Conservation (phyloP, 37 sponge, comb jelly and placozoan species). For the Chondrosia reniformis region DNA sequence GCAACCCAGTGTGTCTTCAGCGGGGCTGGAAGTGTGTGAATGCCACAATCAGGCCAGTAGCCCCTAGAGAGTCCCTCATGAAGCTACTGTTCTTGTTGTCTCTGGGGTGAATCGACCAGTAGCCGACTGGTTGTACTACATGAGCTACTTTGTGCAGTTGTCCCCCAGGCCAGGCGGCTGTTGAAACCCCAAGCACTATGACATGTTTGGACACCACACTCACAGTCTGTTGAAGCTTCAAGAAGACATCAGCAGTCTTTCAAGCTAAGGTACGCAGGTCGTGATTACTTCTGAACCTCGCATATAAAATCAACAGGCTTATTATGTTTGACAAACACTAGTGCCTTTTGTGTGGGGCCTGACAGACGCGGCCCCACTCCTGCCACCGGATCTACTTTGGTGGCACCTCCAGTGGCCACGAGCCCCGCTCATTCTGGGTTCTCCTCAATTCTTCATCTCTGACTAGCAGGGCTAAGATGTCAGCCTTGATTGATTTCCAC, state of each 20-base stretch:
- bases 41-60: neutral
- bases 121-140: neutral
- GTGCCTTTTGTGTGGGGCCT: no score
- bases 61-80: neutral
- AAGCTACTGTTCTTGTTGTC: neutral
- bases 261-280: no score
- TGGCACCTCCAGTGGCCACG: neutral
- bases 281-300: no score
- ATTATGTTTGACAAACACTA: no score
- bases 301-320: no score
- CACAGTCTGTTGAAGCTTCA: no score
- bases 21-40: constrained; percentile 1
- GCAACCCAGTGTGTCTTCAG: neutral
- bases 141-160: neutral
- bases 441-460: neutral
- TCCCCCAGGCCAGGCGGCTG: neutral
- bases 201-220: no score
- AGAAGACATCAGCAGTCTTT: no score
- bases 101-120: neutral
- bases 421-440: neutral
- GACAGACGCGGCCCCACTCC: no score
- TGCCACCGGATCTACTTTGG: no score
- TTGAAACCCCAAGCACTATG: neutral
- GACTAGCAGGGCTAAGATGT: neutral
- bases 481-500: neutral